A percentile compares a stretch with the other conserved stretches of the same genome.
These are phyloP conservation scores for Drosophila testacea DNA, from an alignment of 2,888 invertebrate genomes.

Conservation along the genomic window DNA sequence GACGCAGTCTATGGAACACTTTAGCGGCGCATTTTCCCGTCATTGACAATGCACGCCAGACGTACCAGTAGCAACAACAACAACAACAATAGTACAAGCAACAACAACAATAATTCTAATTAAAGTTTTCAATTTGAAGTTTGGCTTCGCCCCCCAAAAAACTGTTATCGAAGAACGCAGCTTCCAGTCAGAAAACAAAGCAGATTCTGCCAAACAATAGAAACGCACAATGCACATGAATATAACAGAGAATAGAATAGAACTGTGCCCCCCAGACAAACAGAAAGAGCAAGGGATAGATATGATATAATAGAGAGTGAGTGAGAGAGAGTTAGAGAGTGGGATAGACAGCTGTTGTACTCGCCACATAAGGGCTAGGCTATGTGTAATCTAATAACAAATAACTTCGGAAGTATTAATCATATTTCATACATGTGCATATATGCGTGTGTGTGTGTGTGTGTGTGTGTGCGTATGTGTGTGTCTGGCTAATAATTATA, in stretches of 20 bases:
- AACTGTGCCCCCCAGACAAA: conserved; percentile 16
- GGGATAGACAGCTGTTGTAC: neutral
- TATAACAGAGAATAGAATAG: conserved; percentile 23
- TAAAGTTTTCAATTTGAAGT: conserved; percentile 81
- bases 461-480: conserved; percentile 29
- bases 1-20: conserved; percentile 46
- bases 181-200: conserved; percentile 63
- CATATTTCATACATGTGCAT: conserved; percentile 63
- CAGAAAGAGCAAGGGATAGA: conserved; percentile 1
- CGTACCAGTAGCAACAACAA: conserved; percentile 24
- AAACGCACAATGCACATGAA: conserved; percentile 66
- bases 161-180: conserved; percentile 69
- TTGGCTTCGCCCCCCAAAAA: conserved; percentile 53
- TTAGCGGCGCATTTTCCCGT: conserved; percentile 46
- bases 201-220: conserved; percentile 63
- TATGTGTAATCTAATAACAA: conserved; percentile 77
- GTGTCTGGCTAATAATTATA: conserved; percentile 73
- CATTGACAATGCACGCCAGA: conserved; percentile 66
- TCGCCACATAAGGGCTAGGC: conserved; percentile 21
- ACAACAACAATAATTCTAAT: conserved; percentile 77
- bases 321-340: too few relatives aligned
- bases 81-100: conserved; percentile 51
- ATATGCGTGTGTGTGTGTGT: conserved; percentile 6
- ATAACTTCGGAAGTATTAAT: conserved; percentile 81
- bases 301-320: neutral